Evolutionary conservation across 2,888 invertebrate genomes (phyloP), one percentile per base, ranked within the genome.

Genomic region (Meandrusa payeni): DNA sequence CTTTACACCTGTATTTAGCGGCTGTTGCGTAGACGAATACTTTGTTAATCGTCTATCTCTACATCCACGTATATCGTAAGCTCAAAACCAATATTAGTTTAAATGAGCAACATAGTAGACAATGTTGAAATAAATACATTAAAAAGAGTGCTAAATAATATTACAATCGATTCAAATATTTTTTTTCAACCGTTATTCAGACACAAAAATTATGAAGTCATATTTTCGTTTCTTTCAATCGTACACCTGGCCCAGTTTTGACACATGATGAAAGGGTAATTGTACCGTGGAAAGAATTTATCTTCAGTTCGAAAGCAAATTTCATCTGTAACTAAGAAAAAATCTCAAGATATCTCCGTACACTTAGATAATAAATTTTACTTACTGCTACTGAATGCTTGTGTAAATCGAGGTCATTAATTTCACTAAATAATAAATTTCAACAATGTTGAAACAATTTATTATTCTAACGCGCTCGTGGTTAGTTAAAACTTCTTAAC

Each of bases 291-390:
- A 9, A 19, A 20, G 19, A 19, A 19, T 31, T 10, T 15, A 17
- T 27, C 11, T n/a, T 7, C 20, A 27, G 19, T n/a, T 37, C 15
- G 10, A 7, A 3, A 37, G 2, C 2, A 3, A 23, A 34, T 13
- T 36, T 36, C 17, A 17, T 37, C 27, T 20, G 19, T 4, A 19
- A 37, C 27, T 37, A 20, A 27, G 4, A 28, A 5, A 31, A 31
- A 15, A 4, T 15, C 15, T 15, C 15, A 4, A 29, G 7, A 5
- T 17, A 13, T 17, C 17, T 9, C 15, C 19, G 10, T 31, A 31
- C 24, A 36, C 24, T 36, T 15, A 27, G 19, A 23, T 17, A 37
- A 37, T 37, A 37, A 37, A 37, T 37, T 37, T 10, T 20, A 12
- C 37, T 27, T 20, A 19, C 26, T 15, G 10, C 36, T 36, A 15